A percentile compares a stretch with the other conserved stretches of the same genome.
phyloP scores from a whole-genome alignment of 1,140 invertebrate species.

The Drosophila pandora region DNA sequence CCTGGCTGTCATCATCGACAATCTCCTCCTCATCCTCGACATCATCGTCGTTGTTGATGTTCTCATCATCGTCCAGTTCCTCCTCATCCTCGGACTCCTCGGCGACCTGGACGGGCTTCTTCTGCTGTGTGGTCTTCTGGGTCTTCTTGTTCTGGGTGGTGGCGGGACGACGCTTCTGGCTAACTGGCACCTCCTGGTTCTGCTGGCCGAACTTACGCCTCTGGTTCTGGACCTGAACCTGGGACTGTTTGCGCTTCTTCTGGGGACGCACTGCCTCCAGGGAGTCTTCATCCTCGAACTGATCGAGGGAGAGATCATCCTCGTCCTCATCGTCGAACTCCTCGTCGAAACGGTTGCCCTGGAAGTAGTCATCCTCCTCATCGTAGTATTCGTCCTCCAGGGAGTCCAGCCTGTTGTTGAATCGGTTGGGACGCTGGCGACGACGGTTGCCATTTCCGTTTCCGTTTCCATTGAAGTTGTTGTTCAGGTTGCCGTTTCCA shows the following conservation, averaged over 20 bases:
- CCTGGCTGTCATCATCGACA: conserved; percentile 37
- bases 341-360: conserved; percentile 60
- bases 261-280: conserved; percentile 37
- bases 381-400: conserved; percentile 70
- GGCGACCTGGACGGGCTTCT: conserved; percentile 24
- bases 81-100: conserved; percentile 42
- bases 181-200: conserved; percentile 20
- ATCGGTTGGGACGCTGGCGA: conserved; percentile 56
- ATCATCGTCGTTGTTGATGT: conserved; percentile 31
- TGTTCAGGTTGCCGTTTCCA: conserved; percentile 20
- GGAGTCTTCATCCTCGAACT: conserved; percentile 45
- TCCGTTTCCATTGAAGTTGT: conserved; percentile 34
- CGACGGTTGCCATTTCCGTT: conserved; percentile 30
- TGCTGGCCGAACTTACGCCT: conserved; percentile 29
- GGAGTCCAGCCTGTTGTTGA: conserved; percentile 62
- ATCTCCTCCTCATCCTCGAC: conserved; percentile 42
- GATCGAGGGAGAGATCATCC: conserved; percentile 32
- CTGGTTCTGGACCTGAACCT: conserved; percentile 9
- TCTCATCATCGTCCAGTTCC: conserved; percentile 20
- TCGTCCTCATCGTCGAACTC: conserved; percentile 62
- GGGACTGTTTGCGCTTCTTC: conserved; percentile 35
- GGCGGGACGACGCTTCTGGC: conserved; percentile 29
- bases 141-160: conserved; percentile 5
- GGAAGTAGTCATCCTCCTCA: conserved; percentile 65
- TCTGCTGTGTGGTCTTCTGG: conserved; percentile 18